These are phyloP conservation scores for Pachyramphus minor DNA, from an alignment of 2,113 vertebrate species.

Conservation along the genomic window DNA sequence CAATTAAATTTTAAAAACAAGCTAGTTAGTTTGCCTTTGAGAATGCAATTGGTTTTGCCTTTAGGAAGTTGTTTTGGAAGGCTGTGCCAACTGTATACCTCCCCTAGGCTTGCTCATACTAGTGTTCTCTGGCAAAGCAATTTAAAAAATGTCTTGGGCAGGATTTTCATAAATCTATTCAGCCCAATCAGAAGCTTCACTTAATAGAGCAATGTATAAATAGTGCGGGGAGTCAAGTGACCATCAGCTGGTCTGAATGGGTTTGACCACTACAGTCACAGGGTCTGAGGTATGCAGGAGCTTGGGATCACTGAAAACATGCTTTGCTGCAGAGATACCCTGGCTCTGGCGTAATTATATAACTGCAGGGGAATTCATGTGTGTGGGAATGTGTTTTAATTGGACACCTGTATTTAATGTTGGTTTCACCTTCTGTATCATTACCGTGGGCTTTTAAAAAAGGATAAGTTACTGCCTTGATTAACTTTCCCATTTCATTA, in stretches of 20 bases:
- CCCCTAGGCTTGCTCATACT: slow-evolving; percentile 71
- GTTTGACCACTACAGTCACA: slow-evolving; percentile 84
- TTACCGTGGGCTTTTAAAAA: not conserved
- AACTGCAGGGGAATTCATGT: slow-evolving; percentile 62
- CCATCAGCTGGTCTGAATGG: slow-evolving; percentile 84
- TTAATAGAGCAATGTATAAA: slow-evolving; percentile 77
- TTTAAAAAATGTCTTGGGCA: slow-evolving; percentile 55
- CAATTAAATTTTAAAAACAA: slow-evolving; percentile 43
- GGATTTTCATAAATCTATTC: slow-evolving; percentile 59
- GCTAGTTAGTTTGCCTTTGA: slow-evolving; percentile 52
- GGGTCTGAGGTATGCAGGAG: slow-evolving; percentile 83
- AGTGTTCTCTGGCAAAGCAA: slow-evolving; percentile 65
- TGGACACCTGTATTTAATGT: slow-evolving; percentile 65
- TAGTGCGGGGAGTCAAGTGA: slow-evolving; percentile 87
- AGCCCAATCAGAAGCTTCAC: slow-evolving; percentile 56
- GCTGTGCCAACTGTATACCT: slow-evolving; percentile 62
- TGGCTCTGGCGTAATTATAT: slow-evolving; percentile 12
- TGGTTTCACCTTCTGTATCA: slow-evolving; percentile 46
- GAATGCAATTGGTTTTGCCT: slow-evolving; percentile 61
- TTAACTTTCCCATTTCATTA: not conserved
- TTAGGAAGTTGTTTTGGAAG: slow-evolving; percentile 65
- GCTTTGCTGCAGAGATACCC: slow-evolving; percentile 42
- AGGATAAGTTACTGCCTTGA: not conserved
- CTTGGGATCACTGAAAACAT: slow-evolving; percentile 63
- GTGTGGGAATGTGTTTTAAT: slow-evolving; percentile 63